Conservation (phyloP, 2,888 invertebrate species). For the Saturnia pavonia region DNA sequence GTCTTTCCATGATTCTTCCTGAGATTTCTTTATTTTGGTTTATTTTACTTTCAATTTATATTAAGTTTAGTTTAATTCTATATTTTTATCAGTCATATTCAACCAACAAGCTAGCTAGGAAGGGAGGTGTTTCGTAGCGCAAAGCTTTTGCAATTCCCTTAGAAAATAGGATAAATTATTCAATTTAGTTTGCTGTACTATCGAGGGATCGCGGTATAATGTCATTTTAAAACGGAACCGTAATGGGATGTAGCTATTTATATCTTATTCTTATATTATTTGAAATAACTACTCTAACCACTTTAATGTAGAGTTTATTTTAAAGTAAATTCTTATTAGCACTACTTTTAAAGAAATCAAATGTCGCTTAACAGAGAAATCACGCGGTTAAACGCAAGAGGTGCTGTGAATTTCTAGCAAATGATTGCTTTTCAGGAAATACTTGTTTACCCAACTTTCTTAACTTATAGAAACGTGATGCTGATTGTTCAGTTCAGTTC, state of each 20-base stretch:
- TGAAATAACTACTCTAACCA: neutral
- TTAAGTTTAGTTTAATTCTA: too few relatives aligned
- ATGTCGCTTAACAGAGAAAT: slow-evolving; percentile 1
- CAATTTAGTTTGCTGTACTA: neutral
- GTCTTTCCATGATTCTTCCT: too few relatives aligned
- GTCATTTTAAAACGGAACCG: neutral
- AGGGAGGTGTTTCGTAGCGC: too few relatives aligned
- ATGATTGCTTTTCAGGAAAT: neutral
- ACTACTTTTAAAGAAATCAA: slow-evolving; percentile 5
- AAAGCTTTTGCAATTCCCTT: too few relatives aligned
- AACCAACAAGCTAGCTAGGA: too few relatives aligned
- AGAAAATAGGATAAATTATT: neutral
- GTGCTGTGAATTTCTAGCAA: neutral
- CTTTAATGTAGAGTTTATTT: neutral
- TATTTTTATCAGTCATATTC: too few relatives aligned
- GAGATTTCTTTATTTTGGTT: too few relatives aligned
- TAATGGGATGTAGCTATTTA: neutral
- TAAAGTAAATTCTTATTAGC: neutral
- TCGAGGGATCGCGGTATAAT: neutral
- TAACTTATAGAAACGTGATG: neutral
- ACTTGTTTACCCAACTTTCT: neutral
- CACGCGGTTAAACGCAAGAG: slow-evolving; percentile 14
- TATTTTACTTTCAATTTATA: too few relatives aligned
- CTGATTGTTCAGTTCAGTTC: neutral
- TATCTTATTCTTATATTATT: neutral